Percentiles rank a stretch among this genome's conserved stretches.
Evolutionary conservation across 2,797 vertebrate species (phyloP).

Genomic region (Austrolebias charrua): DNA sequence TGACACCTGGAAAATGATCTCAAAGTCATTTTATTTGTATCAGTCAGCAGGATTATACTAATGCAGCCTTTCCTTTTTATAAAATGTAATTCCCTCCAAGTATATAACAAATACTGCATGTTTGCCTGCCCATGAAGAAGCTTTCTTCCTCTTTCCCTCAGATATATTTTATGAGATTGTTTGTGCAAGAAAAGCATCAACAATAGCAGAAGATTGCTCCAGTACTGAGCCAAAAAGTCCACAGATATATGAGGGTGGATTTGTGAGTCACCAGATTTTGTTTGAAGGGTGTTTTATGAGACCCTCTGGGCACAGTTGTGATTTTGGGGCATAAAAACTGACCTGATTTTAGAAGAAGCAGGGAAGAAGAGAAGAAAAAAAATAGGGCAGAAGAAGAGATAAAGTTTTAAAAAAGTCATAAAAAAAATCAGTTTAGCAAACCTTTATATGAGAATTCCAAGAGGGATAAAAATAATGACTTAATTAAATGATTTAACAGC

Average conservation of each 20-base stretch:
- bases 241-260: slow-evolving; percentile 15
- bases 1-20: background rate
- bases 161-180: background rate
- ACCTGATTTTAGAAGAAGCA: slow-evolving; percentile 21
- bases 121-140: too few species aligned
- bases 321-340: slow-evolving; percentile 16
- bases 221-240: background rate
- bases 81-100: background rate
- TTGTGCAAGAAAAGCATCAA: slow-evolving; percentile 1
- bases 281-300: slow-evolving; percentile 5
- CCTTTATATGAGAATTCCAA: slow-evolving; percentile 21
- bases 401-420: background rate
- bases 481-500: slow-evolving; percentile 17
- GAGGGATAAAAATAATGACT: slow-evolving; percentile 1
- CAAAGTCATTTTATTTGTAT: background rate
- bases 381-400: slow-evolving; percentile 8
- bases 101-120: too few species aligned
- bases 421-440: slow-evolving; percentile 6
- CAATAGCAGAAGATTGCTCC: background rate
- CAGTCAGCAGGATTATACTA: background rate
- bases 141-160: background rate
- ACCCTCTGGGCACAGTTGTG: slow-evolving; percentile 2
- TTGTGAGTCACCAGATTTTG: slow-evolving; percentile 18
- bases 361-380: background rate
- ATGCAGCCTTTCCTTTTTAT: background rate